Evolutionary conservation across 1,140 invertebrate species (phyloP), one percentile per base, ranked within the genome.

Genomic region (Neuroterus valhalla): DNA sequence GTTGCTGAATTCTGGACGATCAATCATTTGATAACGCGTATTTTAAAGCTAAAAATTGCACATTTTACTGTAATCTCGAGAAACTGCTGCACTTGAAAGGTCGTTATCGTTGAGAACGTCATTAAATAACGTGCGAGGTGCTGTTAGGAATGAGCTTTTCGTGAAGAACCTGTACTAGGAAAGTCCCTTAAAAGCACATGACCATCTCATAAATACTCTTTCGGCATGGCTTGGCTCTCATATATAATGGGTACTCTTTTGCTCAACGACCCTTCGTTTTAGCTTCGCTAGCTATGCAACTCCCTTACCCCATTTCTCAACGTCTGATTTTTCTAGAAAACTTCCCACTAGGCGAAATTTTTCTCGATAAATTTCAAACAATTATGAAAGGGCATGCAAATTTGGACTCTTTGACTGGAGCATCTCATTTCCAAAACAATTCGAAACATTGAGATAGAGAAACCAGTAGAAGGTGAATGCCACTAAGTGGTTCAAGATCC

Each of bases 171-270:
- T 62, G 55, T 62, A 31, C 55, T 45, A 14, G 26, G 31, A 11
- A 71, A 19, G 31, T 17, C 52, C 50, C 38, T 71, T 71, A 71
- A 62, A 71, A 71, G 70, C 68, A 4, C 66, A 48, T 23, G 44
- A 69, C 26, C n/a, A 21, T 21, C 48, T 62, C 26, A 74, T 72
- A 73, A 71, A 66, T 73, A 62, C 68, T 67, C 72, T 71, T 55
- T 77, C 68, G 74, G 73, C 71, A 77, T 77, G 74, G 55, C 70
- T 78, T 75, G 71, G 66, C 71, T 74, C 73, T 73, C 70, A 23
- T 23, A 73, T 19, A 38, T 77, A 80, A 80, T 75, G 71, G 73
- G 66, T 68, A 62, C 62, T 72, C 74, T 75, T 46, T 71, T 72
- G 44, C 44, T 15, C 68, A 2, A 42, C 76, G 55, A 62, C 23